Percentiles rank a stretch among this genome's conserved stretches.
These are phyloP conservation scores for Drosophila paranaensis DNA, from an alignment of 2,888 invertebrate species.

Conservation along the genomic window DNA sequence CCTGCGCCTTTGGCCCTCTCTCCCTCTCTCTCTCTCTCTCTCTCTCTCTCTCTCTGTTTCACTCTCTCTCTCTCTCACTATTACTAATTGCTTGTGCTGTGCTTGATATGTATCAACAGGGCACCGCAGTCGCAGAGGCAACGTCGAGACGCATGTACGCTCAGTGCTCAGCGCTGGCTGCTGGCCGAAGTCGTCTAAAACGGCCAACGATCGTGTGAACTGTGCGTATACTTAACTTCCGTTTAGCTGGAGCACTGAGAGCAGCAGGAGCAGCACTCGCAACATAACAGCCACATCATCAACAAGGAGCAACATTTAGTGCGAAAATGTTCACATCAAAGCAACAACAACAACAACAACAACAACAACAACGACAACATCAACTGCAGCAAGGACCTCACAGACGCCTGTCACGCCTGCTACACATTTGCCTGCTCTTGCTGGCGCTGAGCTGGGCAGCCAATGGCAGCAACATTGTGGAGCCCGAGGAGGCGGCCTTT, in stretches of 20 bases:
- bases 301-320: slow-evolving; percentile 2
- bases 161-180: slow-evolving; percentile 64
- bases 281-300: slow-evolving; percentile 1
- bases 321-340: too few species aligned
- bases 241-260: slow-evolving; percentile 2
- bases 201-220: slow-evolving; percentile 58
- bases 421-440: slow-evolving; percentile 73
- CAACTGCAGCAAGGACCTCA: slow-evolving; percentile 54
- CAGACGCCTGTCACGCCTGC: slow-evolving; percentile 12
- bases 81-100: slow-evolving; percentile 56
- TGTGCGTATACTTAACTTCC: slow-evolving; percentile 30
- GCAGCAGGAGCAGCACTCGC: slow-evolving; percentile 5
- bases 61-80: slow-evolving; percentile 15
- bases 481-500: slow-evolving; percentile 87
- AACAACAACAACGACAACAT: slow-evolving; percentile 8
- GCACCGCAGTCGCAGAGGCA: slow-evolving; percentile 65
- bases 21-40: neutral
- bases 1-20: slow-evolving; percentile 41
- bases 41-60: neutral
- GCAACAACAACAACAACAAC: slow-evolving; percentile 2
- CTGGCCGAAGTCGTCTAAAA: slow-evolving; percentile 69
- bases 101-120: slow-evolving; percentile 36
- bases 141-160: slow-evolving; percentile 74
- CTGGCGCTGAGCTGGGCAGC: slow-evolving; percentile 65
- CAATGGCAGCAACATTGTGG: slow-evolving; percentile 77